Base-by-base conservation (phyloP, 35 echinoderm and acorn worm species). In the Eucidaris tribuloides region DNA sequence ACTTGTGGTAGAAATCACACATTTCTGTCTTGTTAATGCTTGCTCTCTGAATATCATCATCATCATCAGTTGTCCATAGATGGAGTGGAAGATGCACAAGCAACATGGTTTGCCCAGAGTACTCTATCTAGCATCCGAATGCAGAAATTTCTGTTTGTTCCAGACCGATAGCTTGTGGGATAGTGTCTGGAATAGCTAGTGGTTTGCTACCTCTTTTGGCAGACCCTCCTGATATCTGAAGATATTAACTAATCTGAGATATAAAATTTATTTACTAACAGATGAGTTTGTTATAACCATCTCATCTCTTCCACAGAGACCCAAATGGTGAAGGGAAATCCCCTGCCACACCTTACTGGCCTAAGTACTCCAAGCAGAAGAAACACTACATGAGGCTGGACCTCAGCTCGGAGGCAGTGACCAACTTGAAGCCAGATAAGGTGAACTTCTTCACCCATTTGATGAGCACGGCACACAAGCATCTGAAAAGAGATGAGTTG, bases 381-480 rank as follows among this genome's bases (percentile, higher is more conserved):
- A 84, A 81, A 37, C 78, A 71, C 0, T 94, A 89, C 52, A 48
- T 94, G 68, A 71, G 89, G 41, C 60, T 94, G 30, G 86, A 59
- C 17, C 29, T 45, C 1, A 79, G 24, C 25, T 71, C 91, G 39
- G 66, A 83, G 20, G 80, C 62, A 57, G 70, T 79, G 2, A 50
- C 71, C n/a, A 77, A 87, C 41, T n/a, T 80, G 33, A 94, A 89
- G 24, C 11, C 54, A 22, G 79, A 94, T 30, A 88, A 89, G 36
- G 76, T 94, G 1, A 40, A 24, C 11, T 94, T 94, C 49, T 94
- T 85, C 84, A 93, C 63, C 19, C 79, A 76, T 42, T 30, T 86
- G 35, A 81, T 86, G 45, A 57, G 60, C 13, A 76, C 82, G 22
- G 57, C 68, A 19, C 65, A 78, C 35, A 22, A 78, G 4, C 15